These are phyloP conservation scores for Cyprinodon diabolis DNA, from an alignment of 2,797 vertebrate genomes.

Conservation along the genomic window DNA sequence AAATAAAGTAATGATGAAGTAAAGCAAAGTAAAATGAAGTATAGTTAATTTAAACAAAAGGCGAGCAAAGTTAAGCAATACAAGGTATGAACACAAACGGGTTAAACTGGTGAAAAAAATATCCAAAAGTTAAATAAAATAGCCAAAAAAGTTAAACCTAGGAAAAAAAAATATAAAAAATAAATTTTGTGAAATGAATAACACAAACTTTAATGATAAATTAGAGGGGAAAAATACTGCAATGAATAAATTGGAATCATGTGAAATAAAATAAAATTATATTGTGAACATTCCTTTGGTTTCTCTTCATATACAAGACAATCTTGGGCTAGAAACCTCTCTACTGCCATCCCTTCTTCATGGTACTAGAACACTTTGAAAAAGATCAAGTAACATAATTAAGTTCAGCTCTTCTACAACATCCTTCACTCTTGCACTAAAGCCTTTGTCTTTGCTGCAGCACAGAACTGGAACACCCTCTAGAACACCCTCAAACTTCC, in stretches of 20 bases:
- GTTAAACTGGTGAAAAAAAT: background rate
- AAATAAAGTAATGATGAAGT: background rate
- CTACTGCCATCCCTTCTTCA: background rate
- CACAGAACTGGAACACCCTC: too few species aligned
- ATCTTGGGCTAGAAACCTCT: background rate
- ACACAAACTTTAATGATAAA: too few species aligned
- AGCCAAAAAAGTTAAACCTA: background rate
- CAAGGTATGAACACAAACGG: background rate
- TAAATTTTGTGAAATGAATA: background rate
- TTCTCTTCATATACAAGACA: background rate
- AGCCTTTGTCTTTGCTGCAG: too few species aligned
- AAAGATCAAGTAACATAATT: background rate
- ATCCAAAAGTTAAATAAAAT: too few species aligned
- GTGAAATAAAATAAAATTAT: too few species aligned
- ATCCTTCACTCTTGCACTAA: too few species aligned
- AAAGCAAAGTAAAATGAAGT: background rate
- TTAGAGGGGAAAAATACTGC: too few species aligned
- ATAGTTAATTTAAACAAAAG: background rate
- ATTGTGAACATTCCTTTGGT: background rate
- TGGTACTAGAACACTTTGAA: too few species aligned
- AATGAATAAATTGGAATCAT: too few species aligned
- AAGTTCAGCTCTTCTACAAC: background rate
- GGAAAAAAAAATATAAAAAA: background rate
- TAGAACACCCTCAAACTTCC: too few species aligned
- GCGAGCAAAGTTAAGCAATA: background rate